Conservation (phyloP, 2,797 vertebrate genomes). For the Sylvia borin region DNA sequence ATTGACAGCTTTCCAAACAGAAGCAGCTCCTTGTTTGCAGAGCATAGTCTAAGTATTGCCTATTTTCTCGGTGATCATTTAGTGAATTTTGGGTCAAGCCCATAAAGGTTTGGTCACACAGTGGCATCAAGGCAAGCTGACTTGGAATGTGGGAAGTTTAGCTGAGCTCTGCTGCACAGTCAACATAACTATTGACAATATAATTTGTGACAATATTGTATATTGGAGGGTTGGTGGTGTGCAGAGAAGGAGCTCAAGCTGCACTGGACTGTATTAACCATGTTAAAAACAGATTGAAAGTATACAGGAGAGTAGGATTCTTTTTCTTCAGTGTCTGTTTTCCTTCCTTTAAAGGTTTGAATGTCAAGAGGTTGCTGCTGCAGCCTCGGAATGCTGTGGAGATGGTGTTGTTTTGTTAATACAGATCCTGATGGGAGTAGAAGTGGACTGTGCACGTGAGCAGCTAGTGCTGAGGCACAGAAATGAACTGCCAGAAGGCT, state of each 20-base stretch:
- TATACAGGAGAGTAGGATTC: background rate
- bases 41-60: background rate
- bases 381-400: background rate
- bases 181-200: accelerated
- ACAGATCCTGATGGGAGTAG: background rate
- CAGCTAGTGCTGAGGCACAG: background rate
- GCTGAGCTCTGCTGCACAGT: background rate
- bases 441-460: background rate
- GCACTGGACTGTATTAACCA: background rate
- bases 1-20: background rate
- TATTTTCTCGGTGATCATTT: background rate
- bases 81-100: background rate
- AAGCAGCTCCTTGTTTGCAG: background rate
- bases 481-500: background rate
- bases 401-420: background rate
- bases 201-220: background rate
- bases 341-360: slow-evolving; percentile 32
- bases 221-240: background rate
- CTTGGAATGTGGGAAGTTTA: background rate
- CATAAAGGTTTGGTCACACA: background rate
- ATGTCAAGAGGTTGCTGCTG: background rate
- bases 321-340: background rate
- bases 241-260: background rate
- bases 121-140: background rate
- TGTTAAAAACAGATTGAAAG: background rate